Base-by-base conservation (phyloP, 2,888 invertebrate genomes). In the Serripes groenlandicus region DNA sequence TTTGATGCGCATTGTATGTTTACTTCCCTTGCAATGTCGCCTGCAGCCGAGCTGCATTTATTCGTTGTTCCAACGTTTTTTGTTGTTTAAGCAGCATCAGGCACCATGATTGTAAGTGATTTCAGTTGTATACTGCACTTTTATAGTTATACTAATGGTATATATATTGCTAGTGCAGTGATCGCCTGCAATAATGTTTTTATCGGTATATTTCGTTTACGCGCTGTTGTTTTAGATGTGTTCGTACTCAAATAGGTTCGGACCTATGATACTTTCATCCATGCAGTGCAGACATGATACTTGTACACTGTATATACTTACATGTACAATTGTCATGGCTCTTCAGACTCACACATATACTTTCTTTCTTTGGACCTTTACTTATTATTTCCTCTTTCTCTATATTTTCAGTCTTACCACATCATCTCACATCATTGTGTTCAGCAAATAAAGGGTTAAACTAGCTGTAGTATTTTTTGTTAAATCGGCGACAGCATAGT, bases 351-450 rank as follows among this genome's bases (percentile, higher is more conserved):
- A n/a, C n/a, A n/a, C n/a, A n/a, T n/a, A 26, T 26, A 4, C 3
- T 4, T 3, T 58, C 3, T 26, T 7, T 58, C 58, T 58, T 58
- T 7, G 58, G 3, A 58, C 15, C 3, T 58, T 7, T 58, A 28
- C 28, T 28, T n/a, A n/a, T n/a, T n/a, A n/a, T n/a, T n/a, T n/a
- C n/a, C n/a, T n/a, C n/a, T n/a, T n/a, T n/a, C n/a, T 26, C 18
- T 58, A 28, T 58, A n/a, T 58, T 58, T 58, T 58, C 58, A 58
- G 58, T 58, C 7, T 58, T 58, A 58, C 58, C 58, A 26, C 26
- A 58, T n/a, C n/a, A n/a, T n/a, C n/a, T 15, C 3, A 58, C 28
- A 23, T 3, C 58, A 58, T 3, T 58, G 28, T n/a, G n/a, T n/a
- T n/a, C n/a, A n/a, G n/a, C n/a, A n/a, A n/a, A n/a, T n/a, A n/a